These are phyloP conservation scores for Sinhomidia bicolor DNA, from an alignment of 2,888 invertebrate species.

Conservation along the genomic window DNA sequence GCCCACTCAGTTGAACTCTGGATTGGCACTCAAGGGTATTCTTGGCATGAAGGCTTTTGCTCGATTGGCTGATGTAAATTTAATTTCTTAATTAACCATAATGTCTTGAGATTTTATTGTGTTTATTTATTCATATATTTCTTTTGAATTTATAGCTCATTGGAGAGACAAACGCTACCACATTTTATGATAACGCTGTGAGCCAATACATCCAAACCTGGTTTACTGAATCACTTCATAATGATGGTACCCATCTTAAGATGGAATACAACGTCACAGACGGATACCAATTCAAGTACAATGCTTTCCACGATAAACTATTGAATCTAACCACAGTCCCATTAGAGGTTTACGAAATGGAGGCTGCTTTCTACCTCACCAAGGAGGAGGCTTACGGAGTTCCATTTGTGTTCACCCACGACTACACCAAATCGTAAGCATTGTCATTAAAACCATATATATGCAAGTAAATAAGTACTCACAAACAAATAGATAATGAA, in stretches of 20 bases:
- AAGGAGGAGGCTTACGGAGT: slow-evolving; percentile 76
- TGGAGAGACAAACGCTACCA: slow-evolving; percentile 52
- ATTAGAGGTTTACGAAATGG: slow-evolving; percentile 71
- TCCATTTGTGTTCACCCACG: slow-evolving; percentile 76
- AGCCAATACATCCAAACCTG: slow-evolving; percentile 65
- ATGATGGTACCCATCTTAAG: slow-evolving; percentile 72
- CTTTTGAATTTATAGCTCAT: too few relatives aligned
- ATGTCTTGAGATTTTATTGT: too few relatives aligned
- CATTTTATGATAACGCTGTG: slow-evolving; percentile 68
- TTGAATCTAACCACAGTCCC: slow-evolving; percentile 73
- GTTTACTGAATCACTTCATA: slow-evolving; percentile 72
- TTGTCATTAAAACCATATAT: background rate
- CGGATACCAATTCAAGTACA: slow-evolving; percentile 79
- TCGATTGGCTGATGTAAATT: slow-evolving; percentile 47
- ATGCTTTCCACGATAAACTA: slow-evolving; percentile 77
- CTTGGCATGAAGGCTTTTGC: slow-evolving; percentile 76
- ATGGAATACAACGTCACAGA: slow-evolving; percentile 78
- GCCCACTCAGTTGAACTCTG: slow-evolving; percentile 77
- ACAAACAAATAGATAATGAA: background rate
- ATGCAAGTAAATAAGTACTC: background rate
- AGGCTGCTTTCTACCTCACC: slow-evolving; percentile 75
- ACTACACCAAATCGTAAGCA: slow-evolving; percentile 76
- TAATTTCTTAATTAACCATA: too few relatives aligned
- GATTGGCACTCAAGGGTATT: slow-evolving; percentile 78
- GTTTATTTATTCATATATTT: too few relatives aligned